Conservation (phyloP, 2,113 vertebrate species). For the Phrynosoma platyrhinos region DNA sequence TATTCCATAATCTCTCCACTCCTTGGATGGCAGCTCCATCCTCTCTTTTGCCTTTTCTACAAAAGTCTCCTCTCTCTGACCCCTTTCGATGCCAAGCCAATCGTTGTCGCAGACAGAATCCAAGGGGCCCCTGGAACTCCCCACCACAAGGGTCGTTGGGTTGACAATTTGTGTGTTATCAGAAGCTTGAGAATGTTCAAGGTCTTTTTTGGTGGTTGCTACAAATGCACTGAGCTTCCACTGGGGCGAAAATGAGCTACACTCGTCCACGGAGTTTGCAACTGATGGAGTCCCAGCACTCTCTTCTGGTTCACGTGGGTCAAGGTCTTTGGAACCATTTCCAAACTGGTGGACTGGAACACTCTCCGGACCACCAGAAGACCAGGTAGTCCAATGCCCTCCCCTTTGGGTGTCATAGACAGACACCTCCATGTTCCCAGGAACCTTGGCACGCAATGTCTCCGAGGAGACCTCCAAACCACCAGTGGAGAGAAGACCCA, state of each 20-base stretch:
- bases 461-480: slow-evolving; percentile 53
- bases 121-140: slow-evolving; percentile 11
- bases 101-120: not conserved
- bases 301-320: not conserved
- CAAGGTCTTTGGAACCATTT: slow-evolving; percentile 8
- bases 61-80: slow-evolving; percentile 25
- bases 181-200: not conserved
- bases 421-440: slow-evolving; percentile 30
- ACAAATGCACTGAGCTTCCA: not conserved
- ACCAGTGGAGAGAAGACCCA: not conserved
- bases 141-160: not conserved
- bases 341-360: slow-evolving; percentile 25
- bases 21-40: not conserved
- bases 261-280: not conserved
- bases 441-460: not conserved
- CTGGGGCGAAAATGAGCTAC: not conserved
- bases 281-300: not conserved
- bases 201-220: not conserved
- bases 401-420: slow-evolving; percentile 26
- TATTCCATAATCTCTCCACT: slow-evolving; percentile 32
- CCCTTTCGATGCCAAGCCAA: accelerated
- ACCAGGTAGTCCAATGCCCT: not conserved
- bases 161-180: not conserved
- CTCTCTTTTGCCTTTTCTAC: not conserved
- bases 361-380: slow-evolving; percentile 35